Conservation (phyloP, 2,113 vertebrate species). For the Microcebus tavaratra region DNA sequence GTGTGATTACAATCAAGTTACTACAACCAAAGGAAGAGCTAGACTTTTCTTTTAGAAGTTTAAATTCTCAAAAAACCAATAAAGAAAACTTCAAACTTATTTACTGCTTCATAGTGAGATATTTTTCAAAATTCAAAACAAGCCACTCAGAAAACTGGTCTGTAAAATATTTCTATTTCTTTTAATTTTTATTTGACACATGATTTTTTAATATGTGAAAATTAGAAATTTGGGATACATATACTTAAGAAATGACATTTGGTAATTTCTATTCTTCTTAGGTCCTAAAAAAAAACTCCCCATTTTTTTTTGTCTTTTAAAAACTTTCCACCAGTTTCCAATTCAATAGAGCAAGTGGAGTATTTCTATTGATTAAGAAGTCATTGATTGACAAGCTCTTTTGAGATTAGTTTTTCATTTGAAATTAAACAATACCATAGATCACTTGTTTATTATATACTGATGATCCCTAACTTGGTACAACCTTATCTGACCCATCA, state of each 20-base stretch:
- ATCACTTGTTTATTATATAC: not conserved
- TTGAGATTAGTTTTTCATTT: not conserved
- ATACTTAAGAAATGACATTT: not conserved
- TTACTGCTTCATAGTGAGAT: not conserved
- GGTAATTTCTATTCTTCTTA: not conserved
- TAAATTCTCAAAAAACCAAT: not conserved
- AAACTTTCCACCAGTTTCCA: not conserved
- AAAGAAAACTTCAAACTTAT: not conserved
- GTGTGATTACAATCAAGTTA: not conserved
- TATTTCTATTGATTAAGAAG: not conserved
- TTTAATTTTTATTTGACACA: not conserved
- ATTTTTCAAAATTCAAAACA: not conserved
- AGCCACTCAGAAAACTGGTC: not conserved
- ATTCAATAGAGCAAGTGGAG: not conserved
- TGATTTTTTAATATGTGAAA: not conserved
- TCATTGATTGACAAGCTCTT: conserved; percentile 9
- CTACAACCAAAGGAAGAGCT: not conserved
- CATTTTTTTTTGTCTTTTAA: not conserved
- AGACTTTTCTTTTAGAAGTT: not conserved
- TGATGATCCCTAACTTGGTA: not conserved
- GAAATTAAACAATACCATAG: not conserved
- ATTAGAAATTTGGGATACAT: not conserved
- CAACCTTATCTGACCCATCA: not conserved
- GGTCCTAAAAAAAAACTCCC: not conserved
- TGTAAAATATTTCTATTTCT: not conserved